Conservation (phyloP, 2,888 invertebrate genomes). For the Cheilosia pagana region DNA sequence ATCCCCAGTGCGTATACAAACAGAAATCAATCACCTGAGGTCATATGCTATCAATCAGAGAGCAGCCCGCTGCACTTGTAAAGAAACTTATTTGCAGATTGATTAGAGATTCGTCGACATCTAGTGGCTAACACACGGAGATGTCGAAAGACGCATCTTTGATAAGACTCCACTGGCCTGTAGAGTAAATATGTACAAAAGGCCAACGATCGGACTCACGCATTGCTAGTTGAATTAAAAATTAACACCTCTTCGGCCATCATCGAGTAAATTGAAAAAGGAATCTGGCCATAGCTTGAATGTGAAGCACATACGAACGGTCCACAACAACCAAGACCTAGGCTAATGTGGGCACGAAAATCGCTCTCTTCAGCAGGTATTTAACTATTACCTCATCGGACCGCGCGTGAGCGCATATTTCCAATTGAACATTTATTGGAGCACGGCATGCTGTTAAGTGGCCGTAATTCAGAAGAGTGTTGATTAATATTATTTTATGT, state of each 20-base stretch:
- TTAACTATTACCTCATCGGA: constrained; percentile 14
- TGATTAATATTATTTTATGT: constrained; percentile 39
- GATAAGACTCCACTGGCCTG: neutral
- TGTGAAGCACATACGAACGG: constrained; percentile 3
- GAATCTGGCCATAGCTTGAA: neutral
- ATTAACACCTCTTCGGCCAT: constrained; percentile 40
- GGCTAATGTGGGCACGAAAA: constrained; percentile 13
- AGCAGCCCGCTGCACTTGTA: neutral
- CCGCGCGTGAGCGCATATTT: constrained; percentile 10
- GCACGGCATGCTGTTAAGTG: constrained; percentile 19
- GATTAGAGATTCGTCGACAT: constrained; percentile 26
- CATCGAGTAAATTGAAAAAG: constrained; percentile 3
- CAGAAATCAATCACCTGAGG: constrained; percentile 26
- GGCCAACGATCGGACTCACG: constrained; percentile 15
- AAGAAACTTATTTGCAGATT: constrained; percentile 18
- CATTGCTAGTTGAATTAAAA: constrained; percentile 23
- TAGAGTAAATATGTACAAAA: neutral
- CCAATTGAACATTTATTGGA: constrained; percentile 36
- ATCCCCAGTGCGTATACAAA: constrained; percentile 8
- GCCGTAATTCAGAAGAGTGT: constrained; percentile 6
- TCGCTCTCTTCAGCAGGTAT: neutral
- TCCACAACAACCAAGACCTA: constrained; percentile 9
- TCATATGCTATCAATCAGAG: constrained; percentile 9
- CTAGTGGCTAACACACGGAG: neutral
- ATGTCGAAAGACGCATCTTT: neutral